Base-by-base conservation (phyloP, 2,113 vertebrate genomes). In the Motacilla tschutschensis region DNA sequence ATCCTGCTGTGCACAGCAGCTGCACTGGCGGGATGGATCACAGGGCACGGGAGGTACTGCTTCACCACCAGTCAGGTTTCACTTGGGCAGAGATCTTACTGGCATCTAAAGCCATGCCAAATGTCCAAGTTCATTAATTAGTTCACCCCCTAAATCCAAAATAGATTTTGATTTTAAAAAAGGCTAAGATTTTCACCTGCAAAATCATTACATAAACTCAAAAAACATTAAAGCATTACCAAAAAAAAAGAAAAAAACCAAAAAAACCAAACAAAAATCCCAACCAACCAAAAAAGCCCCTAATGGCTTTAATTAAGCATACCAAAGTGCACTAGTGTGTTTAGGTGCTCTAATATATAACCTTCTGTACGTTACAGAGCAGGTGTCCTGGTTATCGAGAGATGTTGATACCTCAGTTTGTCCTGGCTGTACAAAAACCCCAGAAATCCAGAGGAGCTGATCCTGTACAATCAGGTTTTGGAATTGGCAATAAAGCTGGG, bases 21-120 rank as follows among this genome's bases (percentile, higher is more conserved):
- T 28, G 13, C 40, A 13, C 14, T 0, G 1, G 26, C 48, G 51
- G 1, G 25, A 12, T 25, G 2, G 22, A 22, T 7, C 14, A 4
- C 9, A 28, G 29, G 19, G 16, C 62, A 58, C 4, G 2, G 5
- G 43, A 33, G 63, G 40, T n/a, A 9, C 33, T n/a, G 62, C 41
- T n/a, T 62, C 51, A 47, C 8, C 31, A 6, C 21, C 3, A 14
- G 33, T 1, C 17, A 16, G 13, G 5, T 6, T 51, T 33, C 26
- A 35, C 51, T 62, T 29, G 11, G 28, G 8, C 2, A 1, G 5
- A 19, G 62, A 3, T 29, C 36, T 26, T 29, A 10, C 33, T 25
- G 3, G 5, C 2, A 25, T 0, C 26, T 14, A 51, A 54, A 26
- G 57, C 3, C 3, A 54, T 10, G 12, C 12, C 36, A 36, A 8